phyloP scores from a whole-genome alignment of 2,888 invertebrate genomes.

The Cheilosia urbana region DNA sequence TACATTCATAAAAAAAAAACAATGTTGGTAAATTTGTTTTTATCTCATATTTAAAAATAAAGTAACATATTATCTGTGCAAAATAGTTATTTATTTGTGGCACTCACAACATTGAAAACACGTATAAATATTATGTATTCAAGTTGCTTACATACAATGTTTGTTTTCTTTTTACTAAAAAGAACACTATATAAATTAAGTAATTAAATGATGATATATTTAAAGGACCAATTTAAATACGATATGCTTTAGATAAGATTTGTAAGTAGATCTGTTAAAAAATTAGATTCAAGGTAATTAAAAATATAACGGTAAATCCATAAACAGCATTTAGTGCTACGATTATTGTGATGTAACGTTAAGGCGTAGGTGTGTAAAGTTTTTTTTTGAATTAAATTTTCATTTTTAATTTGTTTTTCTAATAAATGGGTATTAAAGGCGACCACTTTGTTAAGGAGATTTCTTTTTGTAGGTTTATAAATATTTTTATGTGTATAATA shows the following conservation, averaged over 20 bases:
- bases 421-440: conserved; percentile 69
- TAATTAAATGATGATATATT: conserved; percentile 5
- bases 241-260: conserved; percentile 61
- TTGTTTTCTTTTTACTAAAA: conserved; percentile 18
- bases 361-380: conserved; percentile 74
- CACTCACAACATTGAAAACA: conserved; percentile 67
- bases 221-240: conserved; percentile 57
- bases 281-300: conserved; percentile 11
- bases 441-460: conserved; percentile 62
- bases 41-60: conserved; percentile 12
- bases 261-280: conserved; percentile 9
- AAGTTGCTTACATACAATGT: not conserved
- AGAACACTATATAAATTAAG: conserved; percentile 32
- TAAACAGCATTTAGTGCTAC: conserved; percentile 60
- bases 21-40: conserved; percentile 15
- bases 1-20: conserved; percentile 34
- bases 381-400: conserved; percentile 15
- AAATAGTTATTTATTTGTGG: conserved; percentile 61
- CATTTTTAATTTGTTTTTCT: conserved; percentile 10
- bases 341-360: conserved; percentile 65
- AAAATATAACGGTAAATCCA: conserved; percentile 15
- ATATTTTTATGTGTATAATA: conserved; percentile 50
- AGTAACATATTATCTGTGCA: conserved; percentile 51
- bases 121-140: conserved; percentile 44
- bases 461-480: conserved; percentile 52